Evolutionary conservation across 2,888 invertebrate species (phyloP).

Genomic region (Euplexia lucipara): DNA sequence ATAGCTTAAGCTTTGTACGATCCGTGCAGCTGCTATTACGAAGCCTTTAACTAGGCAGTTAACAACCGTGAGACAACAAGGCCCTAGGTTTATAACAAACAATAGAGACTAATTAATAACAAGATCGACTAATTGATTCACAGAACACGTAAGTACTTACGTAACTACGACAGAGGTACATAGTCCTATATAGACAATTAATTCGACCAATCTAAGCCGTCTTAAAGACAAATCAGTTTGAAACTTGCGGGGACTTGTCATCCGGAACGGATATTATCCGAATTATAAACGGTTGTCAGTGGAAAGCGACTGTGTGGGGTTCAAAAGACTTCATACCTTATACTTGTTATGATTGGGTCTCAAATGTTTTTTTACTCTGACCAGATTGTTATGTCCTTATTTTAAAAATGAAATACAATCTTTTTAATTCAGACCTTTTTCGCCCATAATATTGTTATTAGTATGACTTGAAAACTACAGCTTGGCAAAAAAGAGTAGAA

Average conservation of each 20-base stretch:
- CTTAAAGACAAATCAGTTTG: conserved; percentile 59
- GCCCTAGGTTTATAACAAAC: not conserved
- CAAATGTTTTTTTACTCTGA: no score
- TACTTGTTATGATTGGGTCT: conserved; percentile 21
- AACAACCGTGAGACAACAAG: not conserved
- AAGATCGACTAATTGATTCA: not conserved
- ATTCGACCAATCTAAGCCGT: conserved; percentile 49
- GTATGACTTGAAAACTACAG: no score
- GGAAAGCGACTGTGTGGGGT: conserved; percentile 30
- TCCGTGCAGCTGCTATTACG: no score
- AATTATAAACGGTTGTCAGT: conserved; percentile 48
- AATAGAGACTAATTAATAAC: not conserved
- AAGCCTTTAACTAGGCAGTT: not conserved
- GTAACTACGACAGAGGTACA: conserved; percentile 8
- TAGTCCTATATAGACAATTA: conserved; percentile 41
- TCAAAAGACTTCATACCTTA: conserved; percentile 24
- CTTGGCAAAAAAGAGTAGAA: no score
- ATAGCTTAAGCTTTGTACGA: no score
- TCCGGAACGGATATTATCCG: conserved; percentile 58
- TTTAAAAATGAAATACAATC: no score
- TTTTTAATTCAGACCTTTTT: no score
- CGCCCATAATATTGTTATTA: no score
- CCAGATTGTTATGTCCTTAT: no score
- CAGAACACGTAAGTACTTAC: not conserved
- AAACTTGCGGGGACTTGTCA: conserved; percentile 45